Percentiles rank a stretch among this genome's conserved stretches.
Conservation (phyloP, 2,888 invertebrate genomes). For the Byasa hedistus region DNA sequence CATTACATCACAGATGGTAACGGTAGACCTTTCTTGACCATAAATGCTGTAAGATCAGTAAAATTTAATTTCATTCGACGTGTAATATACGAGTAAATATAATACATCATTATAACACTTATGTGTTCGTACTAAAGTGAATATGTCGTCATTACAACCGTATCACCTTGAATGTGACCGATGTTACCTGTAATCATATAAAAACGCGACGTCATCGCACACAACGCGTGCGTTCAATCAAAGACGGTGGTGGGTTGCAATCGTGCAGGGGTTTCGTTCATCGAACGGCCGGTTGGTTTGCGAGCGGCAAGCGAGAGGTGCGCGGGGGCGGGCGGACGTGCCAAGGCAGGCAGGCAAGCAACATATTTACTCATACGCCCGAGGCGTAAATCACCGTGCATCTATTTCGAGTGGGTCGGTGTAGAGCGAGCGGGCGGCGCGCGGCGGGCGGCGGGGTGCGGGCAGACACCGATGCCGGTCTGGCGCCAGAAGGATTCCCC, state of each 20-base stretch:
- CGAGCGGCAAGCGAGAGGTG: constrained; percentile 56
- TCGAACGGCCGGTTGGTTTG: constrained; percentile 42
- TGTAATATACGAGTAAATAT: too few species aligned
- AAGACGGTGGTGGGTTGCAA: constrained; percentile 38
- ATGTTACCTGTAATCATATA: constrained; percentile 37
- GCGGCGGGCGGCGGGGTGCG: constrained; percentile 67
- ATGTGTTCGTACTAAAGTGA: neutral
- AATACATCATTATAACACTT: neutral
- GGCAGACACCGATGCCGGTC: constrained; percentile 77
- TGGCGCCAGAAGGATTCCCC: constrained; percentile 82
- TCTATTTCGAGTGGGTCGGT: constrained; percentile 73
- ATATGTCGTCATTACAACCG: constrained; percentile 19
- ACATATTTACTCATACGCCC: constrained; percentile 76
- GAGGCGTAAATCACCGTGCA: constrained; percentile 79
- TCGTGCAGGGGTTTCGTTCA: constrained; percentile 31
- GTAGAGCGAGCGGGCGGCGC: constrained; percentile 53
- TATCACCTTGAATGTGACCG: constrained; percentile 38
- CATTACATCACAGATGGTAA: too few species aligned
- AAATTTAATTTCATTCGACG: too few species aligned
- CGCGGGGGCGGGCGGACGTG: constrained; percentile 69
- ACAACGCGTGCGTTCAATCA: constrained; percentile 38
- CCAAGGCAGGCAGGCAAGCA: constrained; percentile 75
- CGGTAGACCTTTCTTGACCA: too few species aligned
- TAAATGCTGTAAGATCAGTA: too few species aligned
- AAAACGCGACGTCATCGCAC: constrained; percentile 39